These are phyloP conservation scores for Telmatherina bonti DNA, from an alignment of 2,797 vertebrate genomes.

Conservation along the genomic window DNA sequence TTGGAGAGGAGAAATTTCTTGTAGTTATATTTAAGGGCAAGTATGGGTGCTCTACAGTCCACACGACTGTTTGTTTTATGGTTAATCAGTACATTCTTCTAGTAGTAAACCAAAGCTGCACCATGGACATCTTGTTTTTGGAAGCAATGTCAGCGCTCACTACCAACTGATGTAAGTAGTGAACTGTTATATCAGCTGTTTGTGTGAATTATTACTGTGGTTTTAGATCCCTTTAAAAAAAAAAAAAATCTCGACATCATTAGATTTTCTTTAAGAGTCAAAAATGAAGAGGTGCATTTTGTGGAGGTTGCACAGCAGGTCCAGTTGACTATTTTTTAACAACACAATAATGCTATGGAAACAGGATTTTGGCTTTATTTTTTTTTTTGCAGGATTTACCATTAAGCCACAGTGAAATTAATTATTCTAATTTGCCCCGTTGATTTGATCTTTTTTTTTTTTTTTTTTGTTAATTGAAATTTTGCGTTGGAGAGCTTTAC, in stretches of 20 bases:
- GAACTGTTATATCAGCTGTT: neutral
- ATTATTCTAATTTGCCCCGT: too few relatives aligned
- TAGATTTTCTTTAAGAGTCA: too few relatives aligned
- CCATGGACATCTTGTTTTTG: constrained; percentile 68
- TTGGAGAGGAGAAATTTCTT: constrained; percentile 10
- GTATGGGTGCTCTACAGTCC: constrained; percentile 9
- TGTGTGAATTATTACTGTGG: neutral
- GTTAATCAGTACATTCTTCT: constrained; percentile 83
- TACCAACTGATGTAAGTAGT: constrained; percentile 64
- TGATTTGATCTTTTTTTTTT: too few relatives aligned
- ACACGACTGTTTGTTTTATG: constrained; percentile 79
- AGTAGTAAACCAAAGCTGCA: constrained; percentile 68
- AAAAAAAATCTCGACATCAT: too few relatives aligned
- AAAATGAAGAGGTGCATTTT: neutral
- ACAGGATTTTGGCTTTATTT: neutral
- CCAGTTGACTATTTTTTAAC: neutral
- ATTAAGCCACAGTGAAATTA: too few relatives aligned
- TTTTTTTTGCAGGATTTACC: neutral
- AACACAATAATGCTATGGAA: neutral
- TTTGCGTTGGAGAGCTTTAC: too few relatives aligned
- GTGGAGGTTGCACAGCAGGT: neutral
- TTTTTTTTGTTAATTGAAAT: too few relatives aligned
- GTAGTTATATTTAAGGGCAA: constrained; percentile 37
- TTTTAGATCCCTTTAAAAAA: neutral
- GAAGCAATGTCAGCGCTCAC: constrained; percentile 44